These are phyloP conservation scores for Chanos chanos DNA, from an alignment of 2,797 vertebrate genomes.

Conservation along the genomic window DNA sequence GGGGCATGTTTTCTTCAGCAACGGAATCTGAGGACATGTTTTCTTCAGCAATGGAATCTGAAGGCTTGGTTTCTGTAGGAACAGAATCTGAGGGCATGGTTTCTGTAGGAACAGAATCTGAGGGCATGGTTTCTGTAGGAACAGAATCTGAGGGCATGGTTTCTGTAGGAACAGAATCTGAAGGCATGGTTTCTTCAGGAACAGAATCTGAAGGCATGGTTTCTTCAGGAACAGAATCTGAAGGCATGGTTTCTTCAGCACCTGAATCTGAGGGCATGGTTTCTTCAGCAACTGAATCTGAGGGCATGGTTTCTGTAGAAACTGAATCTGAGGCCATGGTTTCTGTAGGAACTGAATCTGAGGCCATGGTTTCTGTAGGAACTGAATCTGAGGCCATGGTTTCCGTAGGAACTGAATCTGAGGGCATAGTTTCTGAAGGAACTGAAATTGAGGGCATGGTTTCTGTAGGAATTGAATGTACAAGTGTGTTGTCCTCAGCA, in stretches of 20 bases:
- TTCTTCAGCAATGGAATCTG: background rate
- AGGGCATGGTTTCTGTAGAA: conserved; percentile 12
- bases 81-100: background rate
- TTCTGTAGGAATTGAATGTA: background rate
- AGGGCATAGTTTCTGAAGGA: background rate
- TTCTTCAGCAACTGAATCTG: background rate
- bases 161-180: background rate
- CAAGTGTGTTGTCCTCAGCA: background rate
- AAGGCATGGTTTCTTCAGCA: background rate
- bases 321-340: conserved; percentile 18
- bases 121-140: background rate
- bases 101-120: background rate
- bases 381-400: background rate
- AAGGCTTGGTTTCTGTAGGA: background rate
- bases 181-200: background rate
- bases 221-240: background rate
- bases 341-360: conserved; percentile 8
- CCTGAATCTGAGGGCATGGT: background rate
- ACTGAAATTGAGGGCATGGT: background rate
- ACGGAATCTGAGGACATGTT: background rate
- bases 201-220: background rate
- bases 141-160: too few species aligned
- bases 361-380: conserved; percentile 8
- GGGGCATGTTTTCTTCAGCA: background rate
- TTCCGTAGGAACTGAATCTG: background rate